A percentile compares a stretch with the other conserved stretches of the same genome.
phyloP scores from a whole-genome alignment of 1,140 invertebrate species.

The Lepeophtheirus salmonis region DNA sequence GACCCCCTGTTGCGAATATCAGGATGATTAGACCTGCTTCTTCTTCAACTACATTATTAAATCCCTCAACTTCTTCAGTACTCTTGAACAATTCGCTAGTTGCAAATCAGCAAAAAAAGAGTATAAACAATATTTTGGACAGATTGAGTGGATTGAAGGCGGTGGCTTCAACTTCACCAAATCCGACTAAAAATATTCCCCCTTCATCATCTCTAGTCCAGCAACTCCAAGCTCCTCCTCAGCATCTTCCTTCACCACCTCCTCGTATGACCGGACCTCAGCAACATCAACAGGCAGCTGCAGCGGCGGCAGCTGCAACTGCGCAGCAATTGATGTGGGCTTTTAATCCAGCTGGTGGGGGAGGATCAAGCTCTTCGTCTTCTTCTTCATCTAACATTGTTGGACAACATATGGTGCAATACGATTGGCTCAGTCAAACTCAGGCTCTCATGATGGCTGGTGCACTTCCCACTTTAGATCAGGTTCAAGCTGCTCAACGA shows the following conservation, averaged over 20 bases:
- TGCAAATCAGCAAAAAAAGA: conserved; percentile 9
- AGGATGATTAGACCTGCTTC: neutral
- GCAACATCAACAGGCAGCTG: neutral
- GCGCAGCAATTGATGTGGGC: neutral
- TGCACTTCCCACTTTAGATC: neutral
- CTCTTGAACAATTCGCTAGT: no score
- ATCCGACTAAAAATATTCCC: neutral
- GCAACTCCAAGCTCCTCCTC: conserved; percentile 14
- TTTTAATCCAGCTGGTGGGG: neutral
- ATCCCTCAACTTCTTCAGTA: neutral
- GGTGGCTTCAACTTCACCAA: neutral
- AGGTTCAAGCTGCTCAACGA: neutral
- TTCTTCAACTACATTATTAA: neutral
- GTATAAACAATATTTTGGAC: conserved; percentile 9
- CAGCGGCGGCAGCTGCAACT: neutral
- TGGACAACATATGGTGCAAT: neutral
- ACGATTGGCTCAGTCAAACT: neutral
- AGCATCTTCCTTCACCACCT: neutral
- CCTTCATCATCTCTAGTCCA: conserved; percentile 9
- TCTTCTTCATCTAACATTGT: neutral
- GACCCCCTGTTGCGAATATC: no score
- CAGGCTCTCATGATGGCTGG: neutral
- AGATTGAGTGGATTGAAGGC: conserved; percentile 4
- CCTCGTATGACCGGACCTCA: neutral
- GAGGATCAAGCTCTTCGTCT: neutral